Evolutionary conservation across 92 coral and sea anemone species (phyloP).

Genomic region (Epizoanthus stellaris): DNA sequence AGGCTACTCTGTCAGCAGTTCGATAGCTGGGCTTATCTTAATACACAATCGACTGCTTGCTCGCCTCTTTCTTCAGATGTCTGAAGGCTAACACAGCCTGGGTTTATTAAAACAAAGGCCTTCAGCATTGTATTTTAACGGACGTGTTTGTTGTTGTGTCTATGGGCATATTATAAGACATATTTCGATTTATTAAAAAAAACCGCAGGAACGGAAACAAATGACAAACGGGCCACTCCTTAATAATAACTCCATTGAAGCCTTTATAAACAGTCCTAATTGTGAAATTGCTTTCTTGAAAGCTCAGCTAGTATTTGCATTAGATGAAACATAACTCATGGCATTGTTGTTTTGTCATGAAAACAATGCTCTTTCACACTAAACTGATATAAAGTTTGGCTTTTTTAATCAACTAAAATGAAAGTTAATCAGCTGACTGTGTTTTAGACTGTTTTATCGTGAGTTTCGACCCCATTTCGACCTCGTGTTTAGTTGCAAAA

Average conservation of each 20-base stretch:
- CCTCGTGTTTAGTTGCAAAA: too few species aligned
- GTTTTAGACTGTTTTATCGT: background rate
- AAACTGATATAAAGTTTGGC: background rate
- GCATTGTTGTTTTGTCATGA: constrained; percentile 17
- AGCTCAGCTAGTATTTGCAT: constrained; percentile 1
- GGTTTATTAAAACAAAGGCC: too few species aligned
- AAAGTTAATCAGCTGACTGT: background rate
- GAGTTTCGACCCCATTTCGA: background rate
- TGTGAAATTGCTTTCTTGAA: background rate
- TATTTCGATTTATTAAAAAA: background rate
- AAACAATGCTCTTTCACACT: constrained; percentile 11
- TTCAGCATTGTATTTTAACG: too few species aligned
- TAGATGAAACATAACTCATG: background rate
- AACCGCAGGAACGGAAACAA: constrained; percentile 19
- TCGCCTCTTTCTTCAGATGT: too few species aligned
- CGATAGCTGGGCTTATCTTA: too few species aligned
- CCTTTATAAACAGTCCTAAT: constrained; percentile 20
- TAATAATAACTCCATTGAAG: background rate
- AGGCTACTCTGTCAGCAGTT: too few species aligned
- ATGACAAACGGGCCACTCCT: background rate
- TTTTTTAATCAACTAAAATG: background rate
- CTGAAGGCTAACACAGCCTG: too few species aligned
- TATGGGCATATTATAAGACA: background rate
- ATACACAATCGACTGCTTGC: too few species aligned
- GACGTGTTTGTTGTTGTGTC: constrained; percentile 6